Conservation (phyloP, 1,140 invertebrate species). For the Streblospio benedicti region DNA sequence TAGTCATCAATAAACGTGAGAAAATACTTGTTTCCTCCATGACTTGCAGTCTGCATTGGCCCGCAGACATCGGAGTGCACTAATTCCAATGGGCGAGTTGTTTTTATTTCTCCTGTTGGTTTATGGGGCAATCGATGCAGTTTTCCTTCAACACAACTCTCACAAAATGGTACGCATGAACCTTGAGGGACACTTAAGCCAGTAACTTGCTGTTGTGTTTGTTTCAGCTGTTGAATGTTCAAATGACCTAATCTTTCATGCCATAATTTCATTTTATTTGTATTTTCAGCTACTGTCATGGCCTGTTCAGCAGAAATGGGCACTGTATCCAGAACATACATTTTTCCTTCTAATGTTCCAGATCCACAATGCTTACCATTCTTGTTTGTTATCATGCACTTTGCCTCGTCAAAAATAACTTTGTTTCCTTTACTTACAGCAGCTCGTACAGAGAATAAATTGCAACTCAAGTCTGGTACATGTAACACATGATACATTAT, state of each 20-base stretch:
- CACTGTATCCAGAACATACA: conserved; percentile 3
- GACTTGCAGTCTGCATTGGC: conserved; percentile 38
- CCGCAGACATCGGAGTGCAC: conserved; percentile 47
- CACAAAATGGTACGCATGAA: neutral
- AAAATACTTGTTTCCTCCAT: conserved; percentile 40
- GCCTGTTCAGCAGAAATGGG: too few relatives aligned
- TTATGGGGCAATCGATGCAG: conserved; percentile 12
- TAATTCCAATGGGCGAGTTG: conserved; percentile 30
- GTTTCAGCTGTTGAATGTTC: conserved; percentile 5
- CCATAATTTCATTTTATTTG: conserved; percentile 6
- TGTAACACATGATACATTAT: conserved; percentile 8
- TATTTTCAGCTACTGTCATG: neutral
- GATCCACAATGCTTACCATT: neutral
- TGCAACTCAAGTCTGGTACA: conserved; percentile 10
- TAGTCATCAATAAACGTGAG: conserved; percentile 48
- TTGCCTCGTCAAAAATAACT: neutral
- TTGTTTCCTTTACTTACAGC: neutral
- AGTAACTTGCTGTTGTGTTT: neutral
- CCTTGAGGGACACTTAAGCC: neutral
- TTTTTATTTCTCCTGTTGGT: conserved; percentile 9
- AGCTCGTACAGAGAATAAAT: conserved; percentile 14
- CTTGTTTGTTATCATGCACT: conserved; percentile 5
- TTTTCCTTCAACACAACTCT: conserved; percentile 20
- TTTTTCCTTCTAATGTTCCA: neutral
- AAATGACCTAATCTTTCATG: conserved; percentile 17